Evolutionary conservation across 2,888 invertebrate genomes (phyloP), one percentile per base, ranked within the genome.

Genomic region (Cephus runcator): DNA sequence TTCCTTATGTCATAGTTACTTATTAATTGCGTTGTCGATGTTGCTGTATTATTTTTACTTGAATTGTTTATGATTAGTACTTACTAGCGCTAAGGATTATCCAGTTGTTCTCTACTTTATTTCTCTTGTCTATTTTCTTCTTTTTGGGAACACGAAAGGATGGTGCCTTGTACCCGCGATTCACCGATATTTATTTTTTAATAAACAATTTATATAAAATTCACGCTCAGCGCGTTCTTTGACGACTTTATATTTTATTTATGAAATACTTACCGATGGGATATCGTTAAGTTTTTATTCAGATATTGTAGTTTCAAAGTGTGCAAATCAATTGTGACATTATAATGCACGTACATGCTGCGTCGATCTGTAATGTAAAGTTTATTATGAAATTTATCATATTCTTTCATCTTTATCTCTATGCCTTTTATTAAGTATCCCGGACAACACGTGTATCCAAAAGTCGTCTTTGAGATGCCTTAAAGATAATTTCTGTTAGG

Each of bases 181-280:
- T 73, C 75, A 76, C 30, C 73, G 69, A 69, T 78, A 78, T 78
- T 78, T 78, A 78, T 78, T 78, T 78, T 68, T 73, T 34, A 78
- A 78, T 76, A 76, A 78, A 78, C 69, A 36, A 34, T 76, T 78
- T 76, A 34, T 75, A 35, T 23, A 4, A 11, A 71, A 71, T 71
- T 73, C 12, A 11, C 35, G 11, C 12, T 73, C 35, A 3, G 30
- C 30, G n/a, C 69, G 30, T 40, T 75, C 30, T 34, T 69, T 69
- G 33, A 77, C 31, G 3, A 23, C n/a, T 34, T 35, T n/a, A 3
- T 30, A 31, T 74, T 69, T 31, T n/a, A n/a, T n/a, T n/a, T n/a
- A n/a, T n/a, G n/a, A n/a, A n/a, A n/a, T n/a, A n/a, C n/a, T n/a
- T n/a, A n/a, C n/a, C n/a, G n/a, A n/a, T n/a, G n/a, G n/a, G n/a